A percentile compares a stretch with the other conserved stretches of the same genome.
Evolutionary conservation across 2,797 vertebrate species (phyloP).

Genomic region (Mormyrops attenuatus): DNA sequence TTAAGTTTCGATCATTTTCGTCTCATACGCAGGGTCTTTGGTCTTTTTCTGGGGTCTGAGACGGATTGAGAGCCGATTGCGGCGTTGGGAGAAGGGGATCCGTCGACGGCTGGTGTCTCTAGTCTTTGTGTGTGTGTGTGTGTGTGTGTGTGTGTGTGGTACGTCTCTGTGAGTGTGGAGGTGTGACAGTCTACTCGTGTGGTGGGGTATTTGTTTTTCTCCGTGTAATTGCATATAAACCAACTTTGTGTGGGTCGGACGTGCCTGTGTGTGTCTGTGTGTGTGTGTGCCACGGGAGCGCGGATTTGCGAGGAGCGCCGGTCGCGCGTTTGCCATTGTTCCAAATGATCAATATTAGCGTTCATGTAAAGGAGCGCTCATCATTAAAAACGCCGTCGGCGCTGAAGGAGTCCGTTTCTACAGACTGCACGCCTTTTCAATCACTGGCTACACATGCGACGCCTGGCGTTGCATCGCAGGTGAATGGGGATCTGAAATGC

Average conservation of each 20-base stretch:
- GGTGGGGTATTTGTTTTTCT: slow-evolving; percentile 2
- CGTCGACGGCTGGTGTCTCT: not conserved
- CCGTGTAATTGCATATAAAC: not conserved
- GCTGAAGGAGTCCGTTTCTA: not conserved
- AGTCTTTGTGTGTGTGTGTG: not conserved
- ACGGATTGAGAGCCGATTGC: slow-evolving; percentile 9
- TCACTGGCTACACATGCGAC: not conserved
- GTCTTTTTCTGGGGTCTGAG: not conserved
- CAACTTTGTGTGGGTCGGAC: slow-evolving; percentile 12
- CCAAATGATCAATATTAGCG: not conserved
- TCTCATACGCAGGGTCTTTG: not conserved
- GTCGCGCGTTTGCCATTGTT: not conserved
- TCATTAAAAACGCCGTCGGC: not conserved
- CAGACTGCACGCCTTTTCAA: not conserved
- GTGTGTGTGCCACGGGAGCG: not conserved
- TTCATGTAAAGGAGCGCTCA: not conserved
- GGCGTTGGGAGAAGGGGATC: not conserved
- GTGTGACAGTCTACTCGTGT: not conserved
- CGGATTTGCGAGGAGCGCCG: not conserved
- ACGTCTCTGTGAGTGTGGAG: not conserved
- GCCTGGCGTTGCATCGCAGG: not conserved
- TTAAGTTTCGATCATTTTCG: not conserved
- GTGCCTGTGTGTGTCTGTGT: not conserved
- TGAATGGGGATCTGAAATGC: not conserved
- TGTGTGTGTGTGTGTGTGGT: not conserved